A percentile compares a stretch with the other conserved stretches of the same genome.
These are phyloP conservation scores for Bruchidius siliquastri DNA, from an alignment of 2,888 invertebrate genomes.

Conservation along the genomic window DNA sequence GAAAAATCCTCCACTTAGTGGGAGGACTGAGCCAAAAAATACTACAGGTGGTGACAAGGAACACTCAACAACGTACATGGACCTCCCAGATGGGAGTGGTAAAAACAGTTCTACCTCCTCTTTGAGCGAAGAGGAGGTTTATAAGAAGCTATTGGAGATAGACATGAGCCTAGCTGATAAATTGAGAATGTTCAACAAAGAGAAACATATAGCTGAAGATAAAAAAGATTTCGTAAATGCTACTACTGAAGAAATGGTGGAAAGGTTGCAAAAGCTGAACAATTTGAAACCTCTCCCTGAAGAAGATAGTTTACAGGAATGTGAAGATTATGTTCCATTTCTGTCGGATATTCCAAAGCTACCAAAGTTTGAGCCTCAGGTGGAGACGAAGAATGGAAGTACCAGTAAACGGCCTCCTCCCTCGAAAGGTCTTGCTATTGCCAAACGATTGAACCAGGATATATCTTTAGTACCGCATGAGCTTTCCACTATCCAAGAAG, in stretches of 20 bases:
- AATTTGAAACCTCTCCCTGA: neutral
- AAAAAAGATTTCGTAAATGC: neutral
- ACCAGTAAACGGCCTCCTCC: slow-evolving; percentile 39
- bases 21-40: slow-evolving; percentile 13
- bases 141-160: slow-evolving; percentile 34
- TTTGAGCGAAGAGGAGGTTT: slow-evolving; percentile 27
- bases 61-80: slow-evolving; percentile 37
- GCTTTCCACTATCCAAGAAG: slow-evolving; percentile 44
- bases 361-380: slow-evolving; percentile 34
- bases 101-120: slow-evolving; percentile 14
- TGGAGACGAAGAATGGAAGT: slow-evolving; percentile 5
- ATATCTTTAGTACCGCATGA: slow-evolving; percentile 41
- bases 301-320: slow-evolving; percentile 5
- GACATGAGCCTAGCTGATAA: slow-evolving; percentile 34
- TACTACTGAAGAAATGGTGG: slow-evolving; percentile 21
- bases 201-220: slow-evolving; percentile 1
- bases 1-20: slow-evolving; percentile 30
- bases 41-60: slow-evolving; percentile 20
- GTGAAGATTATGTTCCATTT: slow-evolving; percentile 35
- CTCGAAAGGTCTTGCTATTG: slow-evolving; percentile 36
- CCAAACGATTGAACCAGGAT: slow-evolving; percentile 34
- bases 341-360: slow-evolving; percentile 43
- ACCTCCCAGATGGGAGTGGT: slow-evolving; percentile 28
- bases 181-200: slow-evolving; percentile 25
- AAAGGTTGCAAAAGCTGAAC: slow-evolving; percentile 20